Evolutionary conservation across 2,113 vertebrate species (phyloP), one percentile per base, ranked within the genome.

Genomic region (Eclectus roratus): DNA sequence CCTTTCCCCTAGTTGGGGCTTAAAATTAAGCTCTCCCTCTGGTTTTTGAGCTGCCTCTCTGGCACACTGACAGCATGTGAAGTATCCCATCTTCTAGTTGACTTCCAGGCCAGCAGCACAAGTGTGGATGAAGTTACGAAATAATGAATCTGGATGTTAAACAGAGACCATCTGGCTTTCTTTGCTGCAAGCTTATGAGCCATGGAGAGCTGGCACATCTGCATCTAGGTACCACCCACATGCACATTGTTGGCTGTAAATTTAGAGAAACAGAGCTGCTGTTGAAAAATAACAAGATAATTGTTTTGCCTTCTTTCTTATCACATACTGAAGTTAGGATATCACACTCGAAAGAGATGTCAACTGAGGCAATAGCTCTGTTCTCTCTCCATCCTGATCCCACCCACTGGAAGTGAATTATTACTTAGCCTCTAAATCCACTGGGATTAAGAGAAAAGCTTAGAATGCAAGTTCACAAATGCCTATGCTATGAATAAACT

Each of bases 81-180:
- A 94, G 69, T 71, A 91, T 69, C 72, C 41, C 61, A 79, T 89
- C 93, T 91, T 91, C 91, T 80, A 63, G 68, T 2, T 56, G 92
- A 80, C 89, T 96, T 89, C 83, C 91, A 96, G 95, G 89, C 80
- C 65, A 96, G 73, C 33, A 78, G 19, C 10, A 8, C 64, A 80
- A 96, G 33, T n/a, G 69, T 63, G 78, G 92, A 71, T 86, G 47
- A 94, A 97, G 80, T 93, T 93, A 69, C 14, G 66, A 91, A 93
- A 95, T 76, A 87, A 91, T 52, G 85, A 91, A 89, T 93, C 86
- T 85, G 91, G 87, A 85, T 80, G 68, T 81, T 94, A 97, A 98
- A 92, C 47, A 90, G 80, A 94, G 63, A 85, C 66, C 88, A 96
- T 82, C 88, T 96, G 95, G 61, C 61, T 92, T 47, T 10, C 86